Evolutionary conservation across 2,797 vertebrate genomes (phyloP), one percentile per base, ranked within the genome.

Genomic region (Sardinella longiceps): DNA sequence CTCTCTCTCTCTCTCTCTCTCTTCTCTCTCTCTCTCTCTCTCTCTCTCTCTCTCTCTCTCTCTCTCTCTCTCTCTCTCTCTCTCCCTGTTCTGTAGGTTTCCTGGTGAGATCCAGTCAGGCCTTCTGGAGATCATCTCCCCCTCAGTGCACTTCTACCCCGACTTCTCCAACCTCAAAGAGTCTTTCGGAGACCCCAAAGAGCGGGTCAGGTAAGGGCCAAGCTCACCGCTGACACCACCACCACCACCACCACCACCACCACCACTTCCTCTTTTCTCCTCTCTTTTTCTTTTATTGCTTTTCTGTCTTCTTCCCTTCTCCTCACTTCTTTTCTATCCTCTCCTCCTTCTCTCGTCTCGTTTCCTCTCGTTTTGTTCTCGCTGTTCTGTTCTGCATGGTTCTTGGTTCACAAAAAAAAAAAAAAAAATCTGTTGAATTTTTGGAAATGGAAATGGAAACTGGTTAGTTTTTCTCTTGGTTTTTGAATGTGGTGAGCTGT

Each of bases 131-230:
- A 95, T 99, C 89, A 97, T 99, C 90, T 99, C 98, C 83, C 98
- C 98, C 0, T 99, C 98, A 25, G 93, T 97, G 1, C 96, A 99
- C 92, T 99, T 99, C 94, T 99, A 99, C 88, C 98, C 98, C 23
- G 98, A 99, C 93, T 99, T 99, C 91, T 98, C 98, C 77, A 94
- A 93, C 81, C 96, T 99, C 80, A 92, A 97, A 81, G 98, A 99
- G 93, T 99, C 98, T 43, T 99, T 99, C 37, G 98, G 98, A 15
- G 98, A 99, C 92, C 97, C 97, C 20, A 98, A 98, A 90, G 98
- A 99, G 91, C 96, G 98, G 92, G 98, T 99, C 94, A 97, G 97
- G 98, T 99, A 91, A 90, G 91, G 23, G 56, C 60, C 66, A 74
- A 74, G 5, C 15, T 37, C 66, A 37, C 30, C 30, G 39, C 60